Base-by-base conservation (phyloP, 1,140 invertebrate species). In the Brachystomella parvula region DNA sequence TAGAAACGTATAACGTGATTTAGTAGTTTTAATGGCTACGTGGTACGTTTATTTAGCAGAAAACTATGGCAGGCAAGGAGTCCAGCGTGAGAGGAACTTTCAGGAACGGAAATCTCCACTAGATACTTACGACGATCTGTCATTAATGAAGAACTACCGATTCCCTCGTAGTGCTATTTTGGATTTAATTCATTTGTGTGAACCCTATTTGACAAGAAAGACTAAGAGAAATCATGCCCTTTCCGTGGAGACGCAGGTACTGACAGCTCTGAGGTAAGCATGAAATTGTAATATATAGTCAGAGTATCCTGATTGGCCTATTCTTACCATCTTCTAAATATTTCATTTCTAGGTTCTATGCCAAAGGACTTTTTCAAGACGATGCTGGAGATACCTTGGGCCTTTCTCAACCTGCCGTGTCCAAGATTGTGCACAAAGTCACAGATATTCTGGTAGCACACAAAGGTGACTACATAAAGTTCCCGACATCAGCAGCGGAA, bases 311-410 rank as follows among this genome's bases (percentile, higher is more conserved):
- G 9, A 44, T 44, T 12, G n/a, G n/a, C 9, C 39, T 17, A 56
- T 56, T 56, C 24, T 56, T 56, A 6, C 24, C 15, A 56, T 56
- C 6, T 26, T 6, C 24, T 12, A 56, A 17, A 9, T 9, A 17
- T 56, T 56, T 12, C 15, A 12, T 59, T 59, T 59, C 15, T 19
- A 61, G 65, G 28, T 66, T 60, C 33, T 57, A 28, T 1, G 57
- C 59, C 2, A 30, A 57, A 47, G 65, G 60, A 9, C 21, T 29
- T 1, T 65, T 65, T 32, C 63, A 65, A 65, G 64, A 65, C 21
- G 64, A 65, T n/a, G 28, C 21, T 3, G 57, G 35, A 29, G 64
- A 65, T 26, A 39, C 60, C 0, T 21, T 47, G 24, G 64, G 64
- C 2, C 17, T 65, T 2, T 65, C 58, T 1, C 64, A 65, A 21